Percentiles rank a stretch among this genome's conserved stretches.
Evolutionary conservation across 1,140 invertebrate species (phyloP).

Genomic region (Steinernema feltiae): DNA sequence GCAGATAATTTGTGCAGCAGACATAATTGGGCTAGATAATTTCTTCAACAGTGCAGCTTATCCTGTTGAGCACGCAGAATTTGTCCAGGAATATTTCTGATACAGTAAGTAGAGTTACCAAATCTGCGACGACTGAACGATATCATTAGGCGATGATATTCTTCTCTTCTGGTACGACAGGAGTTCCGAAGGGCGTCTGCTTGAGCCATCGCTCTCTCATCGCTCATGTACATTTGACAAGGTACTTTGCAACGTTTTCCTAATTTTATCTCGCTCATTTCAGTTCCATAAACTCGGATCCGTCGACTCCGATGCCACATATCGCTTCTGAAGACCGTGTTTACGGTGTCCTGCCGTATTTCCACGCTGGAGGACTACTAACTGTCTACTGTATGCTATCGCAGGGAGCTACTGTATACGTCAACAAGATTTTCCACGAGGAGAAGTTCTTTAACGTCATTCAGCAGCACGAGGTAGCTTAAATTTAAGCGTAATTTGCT

Average conservation of each 20-base stretch:
- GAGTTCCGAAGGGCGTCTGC: conserved; percentile 30
- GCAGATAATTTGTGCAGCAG: not conserved
- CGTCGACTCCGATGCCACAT: not conserved
- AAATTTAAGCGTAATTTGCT: too few relatives aligned
- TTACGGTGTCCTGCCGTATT: conserved; percentile 38
- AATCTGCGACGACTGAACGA: not conserved
- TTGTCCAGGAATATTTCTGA: not conserved
- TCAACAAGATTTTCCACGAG: conserved; percentile 33
- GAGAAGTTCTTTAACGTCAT: conserved; percentile 23
- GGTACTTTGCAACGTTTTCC: not conserved
- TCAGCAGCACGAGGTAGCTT: conserved; percentile 22
- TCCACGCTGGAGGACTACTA: conserved; percentile 41
- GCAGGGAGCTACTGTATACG: conserved; percentile 28
- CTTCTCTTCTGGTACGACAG: conserved; percentile 46
- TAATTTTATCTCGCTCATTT: conserved; percentile 25
- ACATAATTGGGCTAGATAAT: too few relatives aligned
- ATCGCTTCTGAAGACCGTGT: conserved; percentile 15
- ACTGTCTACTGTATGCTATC: conserved; percentile 34
- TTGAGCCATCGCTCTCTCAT: conserved; percentile 26
- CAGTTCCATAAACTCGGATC: conserved; percentile 17
- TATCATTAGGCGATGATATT: conserved; percentile 31
- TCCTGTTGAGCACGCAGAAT: too few relatives aligned
- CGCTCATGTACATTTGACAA: conserved; percentile 30
- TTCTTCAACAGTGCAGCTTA: not conserved
- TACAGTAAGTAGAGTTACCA: not conserved